Conservation (phyloP, 2,797 vertebrate species). For the Myiothlypis chrysogaster region DNA sequence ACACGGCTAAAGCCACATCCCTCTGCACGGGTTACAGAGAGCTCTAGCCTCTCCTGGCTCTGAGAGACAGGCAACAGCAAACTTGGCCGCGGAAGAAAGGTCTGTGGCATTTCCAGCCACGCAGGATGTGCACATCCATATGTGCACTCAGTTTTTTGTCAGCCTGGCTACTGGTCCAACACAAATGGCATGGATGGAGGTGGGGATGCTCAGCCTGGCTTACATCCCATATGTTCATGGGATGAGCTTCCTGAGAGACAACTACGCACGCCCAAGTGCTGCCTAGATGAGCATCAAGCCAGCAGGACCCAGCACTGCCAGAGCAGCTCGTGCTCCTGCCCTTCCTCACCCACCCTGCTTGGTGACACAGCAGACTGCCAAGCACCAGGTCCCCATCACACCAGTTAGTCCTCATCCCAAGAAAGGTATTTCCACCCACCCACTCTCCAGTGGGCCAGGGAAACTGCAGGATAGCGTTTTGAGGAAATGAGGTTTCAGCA, state of each 20-base stretch:
- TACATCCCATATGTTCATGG: fast-evolving
- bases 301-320: fast-evolving
- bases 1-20: neutral
- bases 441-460: neutral
- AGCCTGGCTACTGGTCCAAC: neutral
- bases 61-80: neutral
- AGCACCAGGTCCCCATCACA: neutral
- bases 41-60: neutral
- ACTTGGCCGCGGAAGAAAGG: neutral
- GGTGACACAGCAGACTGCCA: neutral
- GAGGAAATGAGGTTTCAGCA: neutral
- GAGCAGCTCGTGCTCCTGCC: neutral
- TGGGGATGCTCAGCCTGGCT: neutral
- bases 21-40: neutral
- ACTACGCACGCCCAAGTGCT: neutral
- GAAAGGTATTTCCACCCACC: slow-evolving; percentile 20
- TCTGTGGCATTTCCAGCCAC: neutral
- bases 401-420: neutral
- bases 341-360: neutral
- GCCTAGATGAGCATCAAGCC: neutral
- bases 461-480: neutral
- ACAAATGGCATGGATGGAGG: fast-evolving
- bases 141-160: neutral
- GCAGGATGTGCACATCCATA: neutral
- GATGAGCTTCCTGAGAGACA: neutral